A percentile compares a stretch with the other conserved stretches of the same genome.
phyloP scores from a whole-genome alignment of 1,140 invertebrate genomes.

The Maniola jurtina region DNA sequence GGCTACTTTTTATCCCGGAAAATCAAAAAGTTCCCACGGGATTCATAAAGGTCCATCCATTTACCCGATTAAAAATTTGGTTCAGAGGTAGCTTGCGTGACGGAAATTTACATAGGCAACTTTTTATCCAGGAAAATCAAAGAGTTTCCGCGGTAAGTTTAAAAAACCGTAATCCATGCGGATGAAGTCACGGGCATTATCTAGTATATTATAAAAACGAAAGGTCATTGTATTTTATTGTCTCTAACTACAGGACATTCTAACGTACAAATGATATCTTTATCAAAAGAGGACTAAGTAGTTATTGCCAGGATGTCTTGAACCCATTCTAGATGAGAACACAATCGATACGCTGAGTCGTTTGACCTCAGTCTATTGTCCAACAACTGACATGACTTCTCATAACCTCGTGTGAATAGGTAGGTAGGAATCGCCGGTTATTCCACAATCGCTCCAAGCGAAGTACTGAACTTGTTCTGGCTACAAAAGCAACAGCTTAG shows the following conservation, averaged over 20 bases:
- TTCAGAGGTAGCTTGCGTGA: too few relatives aligned
- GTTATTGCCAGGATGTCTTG: slow-evolving; percentile 47
- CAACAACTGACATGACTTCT: slow-evolving; percentile 31
- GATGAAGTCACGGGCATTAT: too few relatives aligned
- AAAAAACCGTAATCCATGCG: too few relatives aligned
- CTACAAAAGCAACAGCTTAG: background rate
- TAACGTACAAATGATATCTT: slow-evolving; percentile 8
- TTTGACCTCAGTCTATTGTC: slow-evolving; percentile 57
- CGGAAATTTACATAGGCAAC: too few relatives aligned
- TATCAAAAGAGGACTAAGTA: slow-evolving; percentile 13
- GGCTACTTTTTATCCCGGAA: too few relatives aligned
- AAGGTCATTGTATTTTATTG: background rate
- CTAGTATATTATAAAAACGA: too few relatives aligned
- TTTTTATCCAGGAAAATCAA: too few relatives aligned
- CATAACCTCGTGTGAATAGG: slow-evolving; percentile 29
- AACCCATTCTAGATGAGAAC: slow-evolving; percentile 51
- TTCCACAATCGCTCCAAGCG: slow-evolving; percentile 11
- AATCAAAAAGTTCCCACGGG: too few relatives aligned
- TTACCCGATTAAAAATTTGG: too few relatives aligned
- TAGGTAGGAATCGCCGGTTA: slow-evolving; percentile 37
- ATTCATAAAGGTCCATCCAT: too few relatives aligned
- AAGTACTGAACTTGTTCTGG: slow-evolving; percentile 3
- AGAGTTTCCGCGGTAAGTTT: too few relatives aligned
- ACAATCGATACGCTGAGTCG: slow-evolving; percentile 48
- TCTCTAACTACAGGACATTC: slow-evolving; percentile 3